Evolutionary conservation across 1,140 invertebrate genomes (phyloP).

Genomic region (Nebria ingens): DNA sequence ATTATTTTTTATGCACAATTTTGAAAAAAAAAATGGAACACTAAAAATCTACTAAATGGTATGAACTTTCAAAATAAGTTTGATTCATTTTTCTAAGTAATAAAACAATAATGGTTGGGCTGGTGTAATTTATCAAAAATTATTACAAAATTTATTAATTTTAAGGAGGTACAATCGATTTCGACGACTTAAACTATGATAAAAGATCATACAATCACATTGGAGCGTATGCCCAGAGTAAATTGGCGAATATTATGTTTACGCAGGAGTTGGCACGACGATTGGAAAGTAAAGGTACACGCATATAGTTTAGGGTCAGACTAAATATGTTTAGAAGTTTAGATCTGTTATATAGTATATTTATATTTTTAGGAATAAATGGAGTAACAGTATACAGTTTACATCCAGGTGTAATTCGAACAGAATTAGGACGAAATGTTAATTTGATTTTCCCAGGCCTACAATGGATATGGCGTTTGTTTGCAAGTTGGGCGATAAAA

Average conservation of each 20-base stretch:
- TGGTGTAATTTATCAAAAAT: no score
- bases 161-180: conserved; percentile 51
- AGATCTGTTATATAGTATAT: conserved; percentile 3
- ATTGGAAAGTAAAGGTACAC: conserved; percentile 34
- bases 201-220: conserved; percentile 46
- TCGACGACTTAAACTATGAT: conserved; percentile 57
- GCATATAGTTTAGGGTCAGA: background rate
- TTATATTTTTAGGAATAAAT: conserved; percentile 32
- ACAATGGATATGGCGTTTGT: conserved; percentile 21
- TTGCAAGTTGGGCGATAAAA: conserved; percentile 43
- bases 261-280: conserved; percentile 47
- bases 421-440: conserved; percentile 62
- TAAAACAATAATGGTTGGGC: no score
- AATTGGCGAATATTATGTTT: conserved; percentile 68
- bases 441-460: conserved; percentile 38
- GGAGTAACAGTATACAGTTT: conserved; percentile 56
- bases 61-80: no score
- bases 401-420: conserved; percentile 63
- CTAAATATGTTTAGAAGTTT: no score
- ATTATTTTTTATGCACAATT: no score
- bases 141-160: no score
- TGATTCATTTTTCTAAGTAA: no score
- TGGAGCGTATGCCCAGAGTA: conserved; percentile 56
- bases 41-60: no score
- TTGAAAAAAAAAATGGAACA: no score